Conservation (phyloP, 2,797 vertebrate species). For the Alauda arvensis region DNA sequence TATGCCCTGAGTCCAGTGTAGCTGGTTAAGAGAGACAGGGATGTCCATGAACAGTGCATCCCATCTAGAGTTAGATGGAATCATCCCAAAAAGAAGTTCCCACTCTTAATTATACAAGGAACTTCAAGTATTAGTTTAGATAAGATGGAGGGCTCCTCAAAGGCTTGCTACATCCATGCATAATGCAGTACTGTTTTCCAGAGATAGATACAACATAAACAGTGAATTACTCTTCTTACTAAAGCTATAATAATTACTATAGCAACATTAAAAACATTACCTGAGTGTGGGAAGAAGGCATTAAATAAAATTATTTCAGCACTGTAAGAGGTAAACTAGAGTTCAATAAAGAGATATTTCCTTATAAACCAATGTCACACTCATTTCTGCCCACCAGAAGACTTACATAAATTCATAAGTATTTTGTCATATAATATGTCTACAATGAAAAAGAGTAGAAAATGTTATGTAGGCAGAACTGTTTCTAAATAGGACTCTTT, state of each 20-base stretch:
- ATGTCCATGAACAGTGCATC: accelerated
- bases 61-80: background rate
- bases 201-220: background rate
- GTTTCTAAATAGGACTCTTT: background rate
- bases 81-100: background rate
- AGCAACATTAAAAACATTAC: background rate
- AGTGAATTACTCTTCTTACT: background rate
- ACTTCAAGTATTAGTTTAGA: background rate
- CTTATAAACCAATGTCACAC: background rate
- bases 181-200: background rate
- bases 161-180: accelerated
- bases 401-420: background rate
- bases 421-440: background rate
- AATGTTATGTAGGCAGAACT: background rate
- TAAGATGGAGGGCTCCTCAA: background rate
- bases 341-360: background rate
- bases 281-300: background rate
- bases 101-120: background rate
- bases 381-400: background rate
- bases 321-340: background rate
- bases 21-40: background rate
- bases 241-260: background rate
- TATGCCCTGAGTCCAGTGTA: background rate
- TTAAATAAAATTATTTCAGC: background rate
- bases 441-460: background rate